phyloP scores from a whole-genome alignment of 2,797 vertebrate species.

The Scolopax rusticola region DNA sequence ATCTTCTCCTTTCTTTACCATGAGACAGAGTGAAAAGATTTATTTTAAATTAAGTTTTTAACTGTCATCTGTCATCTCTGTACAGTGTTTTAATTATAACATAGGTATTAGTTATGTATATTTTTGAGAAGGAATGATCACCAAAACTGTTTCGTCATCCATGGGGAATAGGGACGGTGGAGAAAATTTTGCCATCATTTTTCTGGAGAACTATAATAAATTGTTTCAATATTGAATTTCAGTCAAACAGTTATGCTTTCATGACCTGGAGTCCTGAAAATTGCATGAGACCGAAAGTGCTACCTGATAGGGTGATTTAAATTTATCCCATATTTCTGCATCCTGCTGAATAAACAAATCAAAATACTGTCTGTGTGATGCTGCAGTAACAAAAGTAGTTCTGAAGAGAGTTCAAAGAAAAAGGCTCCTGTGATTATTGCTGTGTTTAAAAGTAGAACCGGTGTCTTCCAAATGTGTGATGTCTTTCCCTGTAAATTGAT shows the following conservation, averaged over 20 bases:
- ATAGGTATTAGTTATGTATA: conserved; percentile 96
- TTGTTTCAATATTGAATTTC: conserved; percentile 77
- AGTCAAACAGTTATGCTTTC: conserved; percentile 67
- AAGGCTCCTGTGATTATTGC: conserved; percentile 33
- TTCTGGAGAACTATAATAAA: conserved; percentile 73
- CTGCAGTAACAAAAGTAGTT: conserved; percentile 30
- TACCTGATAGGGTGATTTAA: conserved; percentile 30
- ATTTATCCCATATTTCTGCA: conserved; percentile 31
- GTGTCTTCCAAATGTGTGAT: conserved; percentile 51
- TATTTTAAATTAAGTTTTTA: conserved; percentile 99
- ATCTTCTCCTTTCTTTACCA: conserved; percentile 98
- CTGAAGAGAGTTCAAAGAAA: conserved; percentile 32
- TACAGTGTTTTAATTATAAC: conserved; percentile 99
- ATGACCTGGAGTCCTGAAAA: conserved; percentile 60
- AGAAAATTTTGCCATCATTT: conserved; percentile 77
- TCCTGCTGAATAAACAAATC: conserved; percentile 64
- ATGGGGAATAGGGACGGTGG: conserved; percentile 38
- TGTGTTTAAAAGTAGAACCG: conserved; percentile 41
- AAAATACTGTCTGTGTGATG: conserved; percentile 38
- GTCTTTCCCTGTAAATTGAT: conserved; percentile 55
- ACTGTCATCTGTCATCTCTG: conserved; percentile 99
- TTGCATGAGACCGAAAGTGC: conserved; percentile 56
- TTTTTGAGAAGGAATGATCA: conserved; percentile 85
- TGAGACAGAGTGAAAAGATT: conserved; percentile 99
- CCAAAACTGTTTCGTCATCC: conserved; percentile 83